A percentile compares a stretch with the other conserved stretches of the same genome.
phyloP scores from a whole-genome alignment of 1,140 invertebrate genomes.

The Pseudomyrmex sp. region DNA sequence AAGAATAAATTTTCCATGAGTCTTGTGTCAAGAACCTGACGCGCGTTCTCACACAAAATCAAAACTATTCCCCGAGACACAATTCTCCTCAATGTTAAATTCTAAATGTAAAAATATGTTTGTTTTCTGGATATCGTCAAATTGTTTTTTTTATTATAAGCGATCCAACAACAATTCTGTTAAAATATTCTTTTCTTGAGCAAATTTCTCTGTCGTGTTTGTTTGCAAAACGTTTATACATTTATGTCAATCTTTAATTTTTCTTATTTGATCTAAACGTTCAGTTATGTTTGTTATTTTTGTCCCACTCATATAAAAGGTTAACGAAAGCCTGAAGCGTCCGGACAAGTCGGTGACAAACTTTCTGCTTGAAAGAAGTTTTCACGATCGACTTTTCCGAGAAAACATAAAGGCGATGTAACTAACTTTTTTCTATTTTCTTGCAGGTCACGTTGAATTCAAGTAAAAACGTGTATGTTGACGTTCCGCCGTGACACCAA shows the following conservation, averaged over 20 bases:
- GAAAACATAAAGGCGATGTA: conserved; percentile 7
- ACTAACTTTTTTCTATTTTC: conserved; percentile 34
- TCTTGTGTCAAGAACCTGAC: too few species aligned
- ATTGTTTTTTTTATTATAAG: too few species aligned
- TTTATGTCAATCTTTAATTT: neutral
- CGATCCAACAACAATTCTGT: too few species aligned
- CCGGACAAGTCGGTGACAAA: conserved; percentile 15
- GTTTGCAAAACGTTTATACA: neutral
- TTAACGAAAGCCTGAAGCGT: conserved; percentile 1
- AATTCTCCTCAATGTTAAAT: too few species aligned
- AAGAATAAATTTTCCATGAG: too few species aligned
- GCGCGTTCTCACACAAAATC: too few species aligned
- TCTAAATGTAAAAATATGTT: too few species aligned
- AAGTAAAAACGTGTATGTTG: conserved; percentile 18
- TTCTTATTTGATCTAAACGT: neutral
- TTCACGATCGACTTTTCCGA: conserved; percentile 19
- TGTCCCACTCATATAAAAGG: neutral
- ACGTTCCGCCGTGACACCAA: neutral
- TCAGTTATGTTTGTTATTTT: neutral
- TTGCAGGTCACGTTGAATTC: conserved; percentile 26
- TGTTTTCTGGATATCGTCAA: too few species aligned
- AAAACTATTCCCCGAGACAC: too few species aligned
- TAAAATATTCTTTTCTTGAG: too few species aligned
- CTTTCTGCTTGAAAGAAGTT: conserved; percentile 1
- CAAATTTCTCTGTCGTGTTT: too few species aligned